These are phyloP conservation scores for Orchesella cincta DNA, from an alignment of 1,140 invertebrate genomes.

Conservation along the genomic window DNA sequence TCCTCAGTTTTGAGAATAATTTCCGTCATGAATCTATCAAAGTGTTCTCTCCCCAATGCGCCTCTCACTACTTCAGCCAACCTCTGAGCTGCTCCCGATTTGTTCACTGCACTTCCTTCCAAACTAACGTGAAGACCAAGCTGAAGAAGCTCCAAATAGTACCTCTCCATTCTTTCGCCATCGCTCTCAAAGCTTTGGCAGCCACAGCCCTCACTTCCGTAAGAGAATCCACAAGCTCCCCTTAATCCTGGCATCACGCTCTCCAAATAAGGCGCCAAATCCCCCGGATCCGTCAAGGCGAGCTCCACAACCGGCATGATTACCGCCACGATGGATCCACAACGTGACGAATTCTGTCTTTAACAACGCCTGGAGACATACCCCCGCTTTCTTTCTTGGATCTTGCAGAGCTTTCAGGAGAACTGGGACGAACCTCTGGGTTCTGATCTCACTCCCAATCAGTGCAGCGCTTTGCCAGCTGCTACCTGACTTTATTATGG, in stretches of 20 bases:
- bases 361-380: conserved; percentile 88
- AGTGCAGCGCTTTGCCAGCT: conserved; percentile 91
- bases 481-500: conserved; percentile 96
- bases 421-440: conserved; percentile 73
- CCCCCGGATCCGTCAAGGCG: conserved; percentile 98
- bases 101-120: conserved; percentile 90
- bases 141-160: conserved; percentile 93
- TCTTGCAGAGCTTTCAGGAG: too few species aligned
- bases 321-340: conserved; percentile 96
- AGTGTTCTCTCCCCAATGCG: conserved; percentile 94
- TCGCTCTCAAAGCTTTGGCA: conserved; percentile 90
- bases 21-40: too few species aligned
- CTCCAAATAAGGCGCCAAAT: conserved; percentile 92
- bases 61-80: conserved; percentile 87
- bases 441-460: conserved; percentile 95
- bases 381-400: conserved; percentile 95
- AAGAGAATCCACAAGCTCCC: conserved; percentile 95
- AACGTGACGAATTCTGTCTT: conserved; percentile 99
- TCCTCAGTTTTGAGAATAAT: conserved; percentile 94
- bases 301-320: conserved; percentile 99
- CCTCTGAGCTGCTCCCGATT: conserved; percentile 95
- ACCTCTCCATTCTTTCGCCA: conserved; percentile 91
- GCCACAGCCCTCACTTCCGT: too few species aligned
- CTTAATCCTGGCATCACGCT: conserved; percentile 94
- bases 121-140: conserved; percentile 98